phyloP scores from a whole-genome alignment of 2,888 invertebrate genomes.

The Ornithoptera priamus region DNA sequence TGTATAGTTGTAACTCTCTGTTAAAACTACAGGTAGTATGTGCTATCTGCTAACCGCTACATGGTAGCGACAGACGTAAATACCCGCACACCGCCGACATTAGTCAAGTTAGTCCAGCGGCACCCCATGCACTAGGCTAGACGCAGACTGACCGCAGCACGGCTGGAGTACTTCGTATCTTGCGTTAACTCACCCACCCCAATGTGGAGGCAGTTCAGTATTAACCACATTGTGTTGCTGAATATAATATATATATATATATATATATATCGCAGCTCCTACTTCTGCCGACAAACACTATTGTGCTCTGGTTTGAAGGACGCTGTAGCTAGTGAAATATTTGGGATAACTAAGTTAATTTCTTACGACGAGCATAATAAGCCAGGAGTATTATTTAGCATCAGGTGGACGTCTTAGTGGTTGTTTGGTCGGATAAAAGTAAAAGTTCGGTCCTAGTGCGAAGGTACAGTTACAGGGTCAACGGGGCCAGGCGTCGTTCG shows the following conservation, averaged over 20 bases:
- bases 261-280: neutral
- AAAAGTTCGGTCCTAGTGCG: too few species aligned
- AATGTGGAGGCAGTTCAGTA: too few species aligned
- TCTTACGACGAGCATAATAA: too few species aligned
- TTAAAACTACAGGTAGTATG: too few species aligned
- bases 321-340: too few species aligned
- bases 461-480: slow-evolving; percentile 41
- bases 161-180: neutral
- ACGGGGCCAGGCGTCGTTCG: slow-evolving; percentile 35
- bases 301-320: too few species aligned
- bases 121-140: slow-evolving; percentile 5
- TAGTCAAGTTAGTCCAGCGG: slow-evolving; percentile 18
- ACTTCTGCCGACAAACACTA: neutral
- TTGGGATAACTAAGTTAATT: too few species aligned
- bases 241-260: neutral
- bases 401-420: too few species aligned
- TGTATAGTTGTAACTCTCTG: too few species aligned
- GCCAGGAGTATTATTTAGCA: too few species aligned
- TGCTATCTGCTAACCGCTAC: neutral
- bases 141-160: slow-evolving; percentile 12
- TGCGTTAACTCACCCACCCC: neutral
- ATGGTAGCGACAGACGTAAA: slow-evolving; percentile 8
- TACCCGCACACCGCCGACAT: slow-evolving; percentile 17
- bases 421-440: too few species aligned
- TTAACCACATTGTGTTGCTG: neutral